Conservation (phyloP, 2,888 invertebrate genomes). For the Eurois occulta region DNA sequence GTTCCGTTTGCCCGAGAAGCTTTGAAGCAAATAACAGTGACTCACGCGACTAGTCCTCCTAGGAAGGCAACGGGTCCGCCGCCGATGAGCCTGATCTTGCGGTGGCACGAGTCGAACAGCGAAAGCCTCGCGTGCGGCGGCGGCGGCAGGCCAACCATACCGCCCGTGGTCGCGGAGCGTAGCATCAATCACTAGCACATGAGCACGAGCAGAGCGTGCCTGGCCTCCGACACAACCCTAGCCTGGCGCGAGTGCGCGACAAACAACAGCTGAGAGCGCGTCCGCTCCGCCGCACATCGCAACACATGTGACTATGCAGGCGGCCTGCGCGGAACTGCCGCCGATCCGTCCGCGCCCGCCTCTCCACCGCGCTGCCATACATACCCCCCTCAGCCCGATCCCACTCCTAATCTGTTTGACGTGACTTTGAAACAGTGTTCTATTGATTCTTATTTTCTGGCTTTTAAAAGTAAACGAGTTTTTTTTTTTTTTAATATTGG, state of each 20-base stretch:
- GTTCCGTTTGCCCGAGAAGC: background rate
- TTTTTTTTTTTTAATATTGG: background rate
- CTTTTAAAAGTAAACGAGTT: background rate
- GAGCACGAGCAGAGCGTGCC: slow-evolving; percentile 71
- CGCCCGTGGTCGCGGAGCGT: slow-evolving; percentile 88
- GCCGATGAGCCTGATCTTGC: slow-evolving; percentile 93
- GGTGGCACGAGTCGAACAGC: slow-evolving; percentile 93
- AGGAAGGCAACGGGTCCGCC: slow-evolving; percentile 92
- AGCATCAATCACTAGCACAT: slow-evolving; percentile 80
- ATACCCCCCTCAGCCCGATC: slow-evolving; percentile 49
- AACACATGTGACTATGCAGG: slow-evolving; percentile 82
- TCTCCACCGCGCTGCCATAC: slow-evolving; percentile 68
- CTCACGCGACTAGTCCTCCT: slow-evolving; percentile 94
- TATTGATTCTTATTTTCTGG: slow-evolving; percentile 71
- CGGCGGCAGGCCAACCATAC: slow-evolving; percentile 82
- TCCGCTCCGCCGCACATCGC: slow-evolving; percentile 91
- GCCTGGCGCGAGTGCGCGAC: slow-evolving; percentile 77
- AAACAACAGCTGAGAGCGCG: slow-evolving; percentile 78
- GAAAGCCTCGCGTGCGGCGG: slow-evolving; percentile 91
- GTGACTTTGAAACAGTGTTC: slow-evolving; percentile 74
- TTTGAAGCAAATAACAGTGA: slow-evolving; percentile 47
- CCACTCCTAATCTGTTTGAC: slow-evolving; percentile 64
- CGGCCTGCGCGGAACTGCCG: slow-evolving; percentile 88
- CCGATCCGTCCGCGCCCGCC: background rate
- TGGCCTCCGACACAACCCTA: slow-evolving; percentile 70